These are phyloP conservation scores for Taenaris catops DNA, from an alignment of 2,888 invertebrate species.

Conservation along the genomic window DNA sequence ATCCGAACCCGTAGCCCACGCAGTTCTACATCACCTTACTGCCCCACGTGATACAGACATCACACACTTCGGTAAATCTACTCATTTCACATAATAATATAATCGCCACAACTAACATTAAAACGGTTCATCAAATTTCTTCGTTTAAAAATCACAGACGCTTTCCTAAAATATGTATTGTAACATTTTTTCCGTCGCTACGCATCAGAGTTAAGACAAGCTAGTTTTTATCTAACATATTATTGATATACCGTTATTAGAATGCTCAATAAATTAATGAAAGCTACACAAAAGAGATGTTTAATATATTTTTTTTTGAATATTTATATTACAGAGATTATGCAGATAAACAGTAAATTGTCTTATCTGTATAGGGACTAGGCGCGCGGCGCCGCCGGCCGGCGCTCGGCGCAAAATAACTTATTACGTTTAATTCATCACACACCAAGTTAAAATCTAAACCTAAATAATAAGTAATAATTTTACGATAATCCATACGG, in stretches of 20 bases:
- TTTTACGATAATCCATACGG: constrained; percentile 55
- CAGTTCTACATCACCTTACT: constrained; percentile 15
- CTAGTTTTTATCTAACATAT: constrained; percentile 49
- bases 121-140: constrained; percentile 71
- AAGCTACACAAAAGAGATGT: constrained; percentile 67
- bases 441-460: constrained; percentile 73
- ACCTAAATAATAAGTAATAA: constrained; percentile 70
- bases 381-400: constrained; percentile 66
- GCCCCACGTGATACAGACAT: constrained; percentile 2
- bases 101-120: constrained; percentile 56
- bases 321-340: constrained; percentile 60
- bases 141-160: constrained; percentile 79
- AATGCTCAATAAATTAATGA: constrained; percentile 71
- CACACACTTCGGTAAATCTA: constrained; percentile 36
- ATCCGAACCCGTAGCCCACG: not conserved
- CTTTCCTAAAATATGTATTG: constrained; percentile 75
- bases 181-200: constrained; percentile 50
- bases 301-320: constrained; percentile 43
- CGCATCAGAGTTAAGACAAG: constrained; percentile 62
- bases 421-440: constrained; percentile 71
- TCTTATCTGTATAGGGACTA: constrained; percentile 75
- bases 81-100: constrained; percentile 52
- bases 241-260: constrained; percentile 42
- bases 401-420: constrained; percentile 69
- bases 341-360: constrained; percentile 62